Percentiles rank a stretch among this genome's conserved stretches.
Evolutionary conservation across 2,113 vertebrate species (phyloP).

Genomic region (Gracilinanus agilis): DNA sequence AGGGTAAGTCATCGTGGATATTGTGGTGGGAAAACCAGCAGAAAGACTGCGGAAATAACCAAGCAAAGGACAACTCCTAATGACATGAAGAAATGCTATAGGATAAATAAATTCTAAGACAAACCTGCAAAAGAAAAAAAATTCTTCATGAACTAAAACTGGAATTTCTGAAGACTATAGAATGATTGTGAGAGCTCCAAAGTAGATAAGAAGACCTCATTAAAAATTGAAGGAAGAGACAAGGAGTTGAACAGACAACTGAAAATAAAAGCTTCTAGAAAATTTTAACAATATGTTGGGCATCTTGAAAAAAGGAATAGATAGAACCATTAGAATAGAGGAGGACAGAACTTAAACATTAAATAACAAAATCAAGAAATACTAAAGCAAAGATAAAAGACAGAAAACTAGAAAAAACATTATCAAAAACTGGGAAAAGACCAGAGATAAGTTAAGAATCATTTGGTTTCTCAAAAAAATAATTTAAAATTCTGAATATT

Average conservation of each 20-base stretch:
- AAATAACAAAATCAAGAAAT: not conserved
- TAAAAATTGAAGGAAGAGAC: not conserved
- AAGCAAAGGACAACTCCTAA: not conserved
- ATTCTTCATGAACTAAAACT: not conserved
- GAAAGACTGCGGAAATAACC: not conserved
- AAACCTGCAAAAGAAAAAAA: not conserved
- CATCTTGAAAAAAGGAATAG: not conserved
- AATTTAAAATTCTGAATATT: not conserved
- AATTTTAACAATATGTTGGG: not conserved
- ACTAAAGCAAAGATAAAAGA: not conserved
- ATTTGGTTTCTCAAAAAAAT: not conserved
- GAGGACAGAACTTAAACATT: not conserved
- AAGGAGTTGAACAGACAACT: not conserved
- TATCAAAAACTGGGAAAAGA: not conserved
- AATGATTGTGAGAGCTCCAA: not conserved
- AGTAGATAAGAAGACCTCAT: not conserved
- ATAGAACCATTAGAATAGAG: not conserved
- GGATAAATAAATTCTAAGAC: not conserved
- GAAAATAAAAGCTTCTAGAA: not conserved
- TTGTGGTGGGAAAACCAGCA: not conserved
- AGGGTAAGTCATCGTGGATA: not conserved
- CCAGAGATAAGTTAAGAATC: not conserved
- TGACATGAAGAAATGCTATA: not conserved
- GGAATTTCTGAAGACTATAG: not conserved
- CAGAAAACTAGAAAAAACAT: not conserved